A percentile compares a stretch with the other conserved stretches of the same genome.
Conservation (phyloP, 2,888 invertebrate genomes). For the Pyrochroa serraticornis region DNA sequence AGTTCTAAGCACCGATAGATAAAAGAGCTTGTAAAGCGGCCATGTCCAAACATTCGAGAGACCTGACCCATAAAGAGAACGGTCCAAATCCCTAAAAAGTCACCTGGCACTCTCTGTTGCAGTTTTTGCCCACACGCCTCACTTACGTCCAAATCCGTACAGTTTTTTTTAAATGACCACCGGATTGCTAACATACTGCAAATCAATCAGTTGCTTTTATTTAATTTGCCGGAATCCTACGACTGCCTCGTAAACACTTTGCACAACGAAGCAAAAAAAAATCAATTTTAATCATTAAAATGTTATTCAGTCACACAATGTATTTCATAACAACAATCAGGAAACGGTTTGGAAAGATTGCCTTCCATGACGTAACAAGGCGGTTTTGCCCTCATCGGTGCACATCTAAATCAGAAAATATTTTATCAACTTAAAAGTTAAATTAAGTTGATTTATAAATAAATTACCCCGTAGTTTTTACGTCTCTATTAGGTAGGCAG, state of each 20-base stretch:
- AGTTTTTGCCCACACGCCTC: background rate
- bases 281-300: background rate
- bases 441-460: background rate
- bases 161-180: no score
- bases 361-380: constrained; percentile 3
- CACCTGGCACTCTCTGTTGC: constrained; percentile 2
- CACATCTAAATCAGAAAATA: constrained; percentile 5
- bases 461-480: background rate
- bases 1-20: constrained; percentile 44
- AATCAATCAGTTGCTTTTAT: background rate
- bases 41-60: constrained; percentile 39
- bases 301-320: background rate
- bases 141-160: no score
- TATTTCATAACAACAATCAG: constrained; percentile 10
- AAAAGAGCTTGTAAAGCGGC: constrained; percentile 35
- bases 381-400: background rate
- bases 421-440: background rate
- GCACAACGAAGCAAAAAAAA: background rate
- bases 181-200: background rate
- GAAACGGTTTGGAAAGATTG: constrained; percentile 3
- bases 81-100: constrained; percentile 20
- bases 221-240: background rate
- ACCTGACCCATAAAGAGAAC: constrained; percentile 40
- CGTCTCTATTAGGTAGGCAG: background rate
- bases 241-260: background rate